Evolutionary conservation across 2,113 vertebrate genomes (phyloP), one percentile per base, ranked within the genome.

Genomic region (Verasper variegatus): DNA sequence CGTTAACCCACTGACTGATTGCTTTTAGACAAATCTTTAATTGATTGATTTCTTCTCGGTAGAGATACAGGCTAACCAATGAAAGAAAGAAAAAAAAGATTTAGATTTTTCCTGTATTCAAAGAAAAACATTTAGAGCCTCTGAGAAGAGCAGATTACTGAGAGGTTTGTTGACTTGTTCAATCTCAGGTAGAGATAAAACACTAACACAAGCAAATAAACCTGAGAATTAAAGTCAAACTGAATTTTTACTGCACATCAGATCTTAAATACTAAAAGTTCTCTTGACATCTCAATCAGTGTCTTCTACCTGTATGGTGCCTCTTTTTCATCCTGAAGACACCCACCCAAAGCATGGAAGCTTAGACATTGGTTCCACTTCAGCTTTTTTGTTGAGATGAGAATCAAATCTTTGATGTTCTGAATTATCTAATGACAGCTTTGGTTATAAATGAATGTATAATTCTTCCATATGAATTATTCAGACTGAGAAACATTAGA

Each of bases 41-140:
- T 74, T 83, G 61, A 7, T 2, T 31, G 1, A 57, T 68, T 76
- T 64, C 21, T 75, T 87, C 78, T 66, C 26, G 18, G 73, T 74
- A 86, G 54, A 75, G 17, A n/a, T 13, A 45, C 6, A 24, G 17
- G 4, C 20, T n/a, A 15, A 47, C 17, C 10, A 17, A n/a, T 27
- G 17, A 31, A 66, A 60, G 57, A 58, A 21, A 49, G 58, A 26
- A 20, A 26, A 31, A 31, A n/a, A 69, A n/a, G n/a, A 71, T 63
- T 31, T 37, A 21, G 1, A 67, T 72, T 51, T 55, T 49, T 31
- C n/a, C 10, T 55, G 42, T 23, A 26, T 78, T 82, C 76, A 80
- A 26, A 74, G 12, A 74, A 84, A 70, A 6, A 3, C 1, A 27
- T 40, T 23, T 11, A 35, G 55, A 40, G 27, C 31, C 5, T 12